Conservation (phyloP, 2,888 invertebrate species). For the Caenorhabditis panamensis region DNA sequence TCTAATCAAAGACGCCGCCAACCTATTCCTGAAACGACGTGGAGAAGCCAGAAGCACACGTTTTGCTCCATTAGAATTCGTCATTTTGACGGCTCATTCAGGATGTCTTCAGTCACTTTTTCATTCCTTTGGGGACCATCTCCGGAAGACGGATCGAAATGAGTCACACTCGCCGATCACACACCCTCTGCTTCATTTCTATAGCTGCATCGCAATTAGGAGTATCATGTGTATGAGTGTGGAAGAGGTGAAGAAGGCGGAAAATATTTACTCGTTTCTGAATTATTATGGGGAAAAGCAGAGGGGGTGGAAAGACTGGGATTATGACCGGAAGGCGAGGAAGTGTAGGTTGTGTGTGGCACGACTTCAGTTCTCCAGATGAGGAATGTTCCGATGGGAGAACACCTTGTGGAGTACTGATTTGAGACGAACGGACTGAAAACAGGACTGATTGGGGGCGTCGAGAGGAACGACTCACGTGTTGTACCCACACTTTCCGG, state of each 20-base stretch:
- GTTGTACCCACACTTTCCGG: constrained; percentile 26
- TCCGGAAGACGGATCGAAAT: not conserved
- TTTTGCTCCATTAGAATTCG: not conserved
- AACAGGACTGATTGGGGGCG: too few species aligned
- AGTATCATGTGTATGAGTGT: not conserved
- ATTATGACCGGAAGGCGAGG: constrained; percentile 14
- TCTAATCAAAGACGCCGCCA: not conserved
- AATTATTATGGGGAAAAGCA: constrained; percentile 7
- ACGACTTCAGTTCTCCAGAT: not conserved
- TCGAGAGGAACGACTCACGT: constrained; percentile 37
- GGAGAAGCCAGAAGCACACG: too few species aligned
- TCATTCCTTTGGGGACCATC: not conserved
- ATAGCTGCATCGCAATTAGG: constrained; percentile 25
- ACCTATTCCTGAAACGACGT: not conserved
- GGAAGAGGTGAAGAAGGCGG: constrained; percentile 1
- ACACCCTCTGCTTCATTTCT: constrained; percentile 5
- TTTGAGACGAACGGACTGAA: not conserved
- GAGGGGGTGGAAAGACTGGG: not conserved
- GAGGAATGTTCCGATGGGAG: not conserved
- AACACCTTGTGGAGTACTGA: not conserved
- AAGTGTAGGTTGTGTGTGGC: not conserved
- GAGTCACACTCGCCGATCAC: constrained; percentile 4
- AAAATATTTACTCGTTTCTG: constrained; percentile 23
- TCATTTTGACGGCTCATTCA: not conserved
- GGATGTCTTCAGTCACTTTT: not conserved